Percentiles rank a stretch among this genome's conserved stretches.
Conservation (phyloP, 2,113 vertebrate species). For the Stegostoma tigrinum region DNA sequence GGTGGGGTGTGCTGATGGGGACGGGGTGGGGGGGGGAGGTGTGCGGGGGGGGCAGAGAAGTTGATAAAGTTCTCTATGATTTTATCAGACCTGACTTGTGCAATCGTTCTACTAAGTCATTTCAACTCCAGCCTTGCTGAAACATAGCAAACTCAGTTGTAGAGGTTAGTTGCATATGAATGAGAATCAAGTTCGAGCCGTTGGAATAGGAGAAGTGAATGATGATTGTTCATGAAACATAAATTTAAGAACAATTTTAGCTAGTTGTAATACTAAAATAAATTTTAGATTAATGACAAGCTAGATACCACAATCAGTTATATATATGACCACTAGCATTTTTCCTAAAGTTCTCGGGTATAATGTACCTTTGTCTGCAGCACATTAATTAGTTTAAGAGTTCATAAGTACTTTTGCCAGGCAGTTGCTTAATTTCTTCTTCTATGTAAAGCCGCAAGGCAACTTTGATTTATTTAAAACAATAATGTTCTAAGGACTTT, state of each 20-base stretch:
- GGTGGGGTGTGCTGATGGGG: no score
- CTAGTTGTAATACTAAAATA: background rate
- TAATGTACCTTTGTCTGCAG: background rate
- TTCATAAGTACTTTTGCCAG: background rate
- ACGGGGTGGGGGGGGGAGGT: no score
- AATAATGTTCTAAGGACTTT: constrained; percentile 18
- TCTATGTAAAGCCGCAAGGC: background rate
- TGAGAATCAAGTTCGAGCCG: background rate
- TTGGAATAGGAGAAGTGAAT: background rate
- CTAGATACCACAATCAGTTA: background rate
- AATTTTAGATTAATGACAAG: constrained; percentile 22
- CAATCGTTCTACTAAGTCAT: background rate
- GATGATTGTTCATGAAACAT: background rate
- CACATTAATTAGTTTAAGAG: background rate
- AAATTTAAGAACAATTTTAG: constrained; percentile 8
- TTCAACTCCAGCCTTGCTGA: background rate
- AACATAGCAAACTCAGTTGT: background rate
- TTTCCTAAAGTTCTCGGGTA: background rate
- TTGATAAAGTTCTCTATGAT: background rate
- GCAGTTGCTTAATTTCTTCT: constrained; percentile 4
- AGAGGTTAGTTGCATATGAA: background rate
- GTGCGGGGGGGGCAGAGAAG: no score
- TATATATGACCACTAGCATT: background rate
- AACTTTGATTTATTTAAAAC: constrained; percentile 25
- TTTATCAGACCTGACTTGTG: background rate